These are phyloP conservation scores for Mesodorylaimus sp. DNA, from an alignment of 2,888 invertebrate genomes.

Conservation along the genomic window DNA sequence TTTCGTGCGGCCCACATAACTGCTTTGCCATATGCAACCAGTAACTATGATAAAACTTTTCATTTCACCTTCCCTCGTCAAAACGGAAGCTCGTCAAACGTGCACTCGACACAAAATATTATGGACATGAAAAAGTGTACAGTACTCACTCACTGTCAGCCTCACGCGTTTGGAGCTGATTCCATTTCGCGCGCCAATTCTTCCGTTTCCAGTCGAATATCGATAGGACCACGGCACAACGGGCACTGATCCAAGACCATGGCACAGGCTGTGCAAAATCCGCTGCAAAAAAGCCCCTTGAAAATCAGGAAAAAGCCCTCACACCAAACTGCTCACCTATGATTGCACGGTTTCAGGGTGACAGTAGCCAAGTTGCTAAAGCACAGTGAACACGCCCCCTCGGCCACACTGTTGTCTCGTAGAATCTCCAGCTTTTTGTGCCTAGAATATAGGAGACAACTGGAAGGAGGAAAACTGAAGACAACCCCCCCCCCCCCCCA, in stretches of 20 bases:
- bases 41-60: too few relatives aligned
- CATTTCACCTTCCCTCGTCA: too few relatives aligned
- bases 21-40: too few relatives aligned
- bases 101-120: too few relatives aligned
- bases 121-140: too few relatives aligned
- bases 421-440: conserved; percentile 57
- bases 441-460: conserved; percentile 33
- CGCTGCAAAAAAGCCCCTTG: conserved; percentile 40
- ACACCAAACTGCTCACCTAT: conserved; percentile 45
- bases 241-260: conserved; percentile 63
- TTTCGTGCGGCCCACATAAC: too few relatives aligned
- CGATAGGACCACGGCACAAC: conserved; percentile 56
- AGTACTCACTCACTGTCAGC: too few relatives aligned
- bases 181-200: too few relatives aligned
- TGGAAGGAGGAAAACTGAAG: neutral
- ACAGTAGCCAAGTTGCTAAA: conserved; percentile 59
- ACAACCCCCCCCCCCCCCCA: neutral
- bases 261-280: conserved; percentile 62
- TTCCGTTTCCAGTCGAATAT: too few relatives aligned
- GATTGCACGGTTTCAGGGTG: conserved; percentile 57
- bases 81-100: too few relatives aligned
- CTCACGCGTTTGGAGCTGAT: too few relatives aligned
- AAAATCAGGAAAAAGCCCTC: neutral
- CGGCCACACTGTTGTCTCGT: conserved; percentile 44
- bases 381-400: conserved; percentile 62